A percentile compares a stretch with the other conserved stretches of the same genome.
phyloP scores from a whole-genome alignment of 1,140 invertebrate genomes.

The Drosophila pseudoananassae region DNA sequence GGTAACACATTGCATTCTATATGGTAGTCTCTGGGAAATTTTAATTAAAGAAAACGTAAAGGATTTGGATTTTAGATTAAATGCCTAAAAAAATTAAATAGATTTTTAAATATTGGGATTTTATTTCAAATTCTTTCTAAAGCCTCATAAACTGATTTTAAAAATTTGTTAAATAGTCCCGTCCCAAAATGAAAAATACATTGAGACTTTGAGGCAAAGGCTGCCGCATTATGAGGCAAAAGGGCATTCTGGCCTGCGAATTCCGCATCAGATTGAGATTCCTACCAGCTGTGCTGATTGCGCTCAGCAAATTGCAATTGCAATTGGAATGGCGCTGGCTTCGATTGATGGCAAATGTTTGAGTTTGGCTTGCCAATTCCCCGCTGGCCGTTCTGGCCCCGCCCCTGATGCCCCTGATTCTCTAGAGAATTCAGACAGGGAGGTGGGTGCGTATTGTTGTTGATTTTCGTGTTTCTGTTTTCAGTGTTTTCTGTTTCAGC shows the following conservation, averaged over 20 bases:
- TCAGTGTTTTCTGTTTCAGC: constrained; percentile 42
- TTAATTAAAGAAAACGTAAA: not conserved
- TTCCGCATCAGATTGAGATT: constrained; percentile 20
- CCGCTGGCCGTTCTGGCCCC: not conserved
- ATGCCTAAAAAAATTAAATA: not conserved
- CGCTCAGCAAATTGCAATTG: constrained; percentile 40
- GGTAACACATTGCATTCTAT: not conserved
- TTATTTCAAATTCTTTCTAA: not conserved
- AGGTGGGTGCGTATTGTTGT: not conserved
- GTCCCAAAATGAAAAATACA: constrained; percentile 21
- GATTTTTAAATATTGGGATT: too few species aligned
- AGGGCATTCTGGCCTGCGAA: constrained; percentile 13
- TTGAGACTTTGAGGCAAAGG: constrained; percentile 2
- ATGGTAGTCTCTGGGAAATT: not conserved
- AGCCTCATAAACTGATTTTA: not conserved
- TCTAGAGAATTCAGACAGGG: not conserved
- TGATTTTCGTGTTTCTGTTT: constrained; percentile 28
- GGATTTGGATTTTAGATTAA: not conserved
- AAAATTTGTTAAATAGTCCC: constrained; percentile 9
- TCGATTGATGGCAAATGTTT: constrained; percentile 53
- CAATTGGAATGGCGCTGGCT: constrained; percentile 38
- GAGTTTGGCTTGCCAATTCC: constrained; percentile 43
- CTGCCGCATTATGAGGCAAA: constrained; percentile 19
- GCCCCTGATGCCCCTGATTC: not conserved
- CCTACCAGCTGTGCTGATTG: constrained; percentile 44